A percentile compares a stretch with the other conserved stretches of the same genome.
These are phyloP conservation scores for Strigamia maritima DNA, from an alignment of 2,888 invertebrate genomes.

Conservation along the genomic window DNA sequence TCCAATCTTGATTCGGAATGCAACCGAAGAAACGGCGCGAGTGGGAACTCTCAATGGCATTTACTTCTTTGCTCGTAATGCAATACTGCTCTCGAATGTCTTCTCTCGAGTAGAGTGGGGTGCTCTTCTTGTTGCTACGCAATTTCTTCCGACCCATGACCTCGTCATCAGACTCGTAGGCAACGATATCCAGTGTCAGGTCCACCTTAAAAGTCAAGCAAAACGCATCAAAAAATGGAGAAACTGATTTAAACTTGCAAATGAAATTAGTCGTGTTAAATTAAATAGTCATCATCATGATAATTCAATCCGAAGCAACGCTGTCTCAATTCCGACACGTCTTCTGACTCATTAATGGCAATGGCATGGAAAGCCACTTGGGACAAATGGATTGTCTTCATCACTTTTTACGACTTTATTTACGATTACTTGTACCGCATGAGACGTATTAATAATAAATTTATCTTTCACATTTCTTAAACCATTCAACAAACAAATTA, in stretches of 20 bases:
- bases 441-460: conserved; percentile 17
- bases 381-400: conserved; percentile 23
- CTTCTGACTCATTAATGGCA: neutral
- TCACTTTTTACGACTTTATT: conserved; percentile 30
- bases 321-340: neutral
- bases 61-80: conserved; percentile 84
- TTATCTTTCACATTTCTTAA: neutral
- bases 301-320: neutral
- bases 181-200: conserved; percentile 64
- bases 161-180: conserved; percentile 79
- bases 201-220: conserved; percentile 60
- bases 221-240: neutral
- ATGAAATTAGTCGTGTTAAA: neutral
- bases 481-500: neutral
- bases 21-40: conserved; percentile 68
- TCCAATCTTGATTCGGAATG: conserved; percentile 60
- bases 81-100: conserved; percentile 92
- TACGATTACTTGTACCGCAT: conserved; percentile 26
- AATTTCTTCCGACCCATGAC: conserved; percentile 62
- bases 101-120: conserved; percentile 71
- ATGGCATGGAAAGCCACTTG: conserved; percentile 12
- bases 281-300: neutral
- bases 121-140: conserved; percentile 51
- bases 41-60: conserved; percentile 62
- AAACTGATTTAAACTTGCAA: neutral